Conservation (phyloP, 2,797 vertebrate species). For the Chiroxiphia lanceolata region DNA sequence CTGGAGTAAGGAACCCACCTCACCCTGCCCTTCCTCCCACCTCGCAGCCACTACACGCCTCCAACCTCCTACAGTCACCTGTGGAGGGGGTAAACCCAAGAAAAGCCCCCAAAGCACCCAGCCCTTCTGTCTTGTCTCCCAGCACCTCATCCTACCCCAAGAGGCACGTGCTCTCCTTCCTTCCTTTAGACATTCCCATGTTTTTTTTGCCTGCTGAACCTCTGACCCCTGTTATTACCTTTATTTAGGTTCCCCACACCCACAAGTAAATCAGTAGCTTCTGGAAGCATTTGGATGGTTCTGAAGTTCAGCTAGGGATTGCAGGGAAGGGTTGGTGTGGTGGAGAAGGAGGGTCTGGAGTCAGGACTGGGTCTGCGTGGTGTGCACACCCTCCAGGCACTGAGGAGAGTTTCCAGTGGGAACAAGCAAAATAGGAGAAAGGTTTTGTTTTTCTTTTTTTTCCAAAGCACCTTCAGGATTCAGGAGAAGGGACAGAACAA, state of each 20-base stretch:
- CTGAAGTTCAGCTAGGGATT: not conserved
- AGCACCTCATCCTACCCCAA: not conserved
- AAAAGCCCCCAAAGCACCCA: not conserved
- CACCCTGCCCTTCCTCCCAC: not conserved
- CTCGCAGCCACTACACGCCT: not conserved
- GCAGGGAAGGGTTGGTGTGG: not conserved
- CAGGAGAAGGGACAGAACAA: not conserved
- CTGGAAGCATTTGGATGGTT: not conserved
- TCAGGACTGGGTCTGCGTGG: not conserved
- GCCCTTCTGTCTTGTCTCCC: not conserved
- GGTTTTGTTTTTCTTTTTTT: rapidly evolving
- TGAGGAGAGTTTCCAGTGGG: not conserved
- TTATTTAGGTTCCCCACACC: not conserved
- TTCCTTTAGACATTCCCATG: not conserved
- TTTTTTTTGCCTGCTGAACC: not conserved
- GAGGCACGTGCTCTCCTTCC: not conserved
- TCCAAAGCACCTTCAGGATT: not conserved
- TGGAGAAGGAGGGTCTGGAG: not conserved
- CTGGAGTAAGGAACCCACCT: conserved; percentile 87
- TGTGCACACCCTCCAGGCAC: not conserved
- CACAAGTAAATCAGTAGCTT: not conserved
- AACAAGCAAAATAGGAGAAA: not conserved
- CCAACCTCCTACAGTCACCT: not conserved
- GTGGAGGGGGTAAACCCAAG: not conserved
- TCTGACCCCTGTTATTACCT: not conserved